phyloP scores from a whole-genome alignment of 2,797 vertebrate genomes.

The Bradypus variegatus region DNA sequence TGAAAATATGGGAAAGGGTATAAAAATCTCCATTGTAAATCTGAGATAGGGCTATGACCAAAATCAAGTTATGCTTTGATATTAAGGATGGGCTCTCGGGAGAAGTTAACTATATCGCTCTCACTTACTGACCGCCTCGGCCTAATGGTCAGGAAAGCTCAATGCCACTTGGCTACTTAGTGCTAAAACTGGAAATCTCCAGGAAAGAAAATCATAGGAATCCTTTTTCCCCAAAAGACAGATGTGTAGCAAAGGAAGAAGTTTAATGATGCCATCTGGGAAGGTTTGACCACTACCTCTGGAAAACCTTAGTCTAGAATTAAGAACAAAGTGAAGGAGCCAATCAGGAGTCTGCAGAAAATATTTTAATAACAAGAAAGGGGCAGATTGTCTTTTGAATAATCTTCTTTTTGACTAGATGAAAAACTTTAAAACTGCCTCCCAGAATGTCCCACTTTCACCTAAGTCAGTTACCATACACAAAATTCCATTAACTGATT shows the following conservation, averaged over 20 bases:
- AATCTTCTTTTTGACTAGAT: background rate
- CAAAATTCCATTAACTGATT: background rate
- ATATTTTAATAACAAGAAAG: background rate
- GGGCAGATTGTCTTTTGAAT: background rate
- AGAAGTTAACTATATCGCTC: background rate
- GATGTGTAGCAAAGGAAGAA: background rate
- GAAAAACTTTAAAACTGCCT: background rate
- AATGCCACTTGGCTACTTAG: background rate
- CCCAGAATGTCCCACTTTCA: background rate
- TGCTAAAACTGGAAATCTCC: background rate
- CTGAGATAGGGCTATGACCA: background rate
- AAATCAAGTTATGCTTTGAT: background rate
- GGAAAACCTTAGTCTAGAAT: background rate
- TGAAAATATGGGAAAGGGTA: background rate
- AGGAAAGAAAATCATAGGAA: background rate
- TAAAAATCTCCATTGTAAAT: conserved; percentile 8
- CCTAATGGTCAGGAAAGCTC: background rate
- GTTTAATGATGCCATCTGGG: background rate
- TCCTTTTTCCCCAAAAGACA: background rate
- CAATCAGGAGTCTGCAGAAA: background rate
- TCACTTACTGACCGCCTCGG: background rate
- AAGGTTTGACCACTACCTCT: background rate
- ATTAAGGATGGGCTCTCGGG: background rate
- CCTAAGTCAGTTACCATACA: background rate
- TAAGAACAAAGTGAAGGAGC: background rate